These are phyloP conservation scores for Andinoacara biseriatus DNA, from an alignment of 2,113 vertebrate species.

Conservation along the genomic window DNA sequence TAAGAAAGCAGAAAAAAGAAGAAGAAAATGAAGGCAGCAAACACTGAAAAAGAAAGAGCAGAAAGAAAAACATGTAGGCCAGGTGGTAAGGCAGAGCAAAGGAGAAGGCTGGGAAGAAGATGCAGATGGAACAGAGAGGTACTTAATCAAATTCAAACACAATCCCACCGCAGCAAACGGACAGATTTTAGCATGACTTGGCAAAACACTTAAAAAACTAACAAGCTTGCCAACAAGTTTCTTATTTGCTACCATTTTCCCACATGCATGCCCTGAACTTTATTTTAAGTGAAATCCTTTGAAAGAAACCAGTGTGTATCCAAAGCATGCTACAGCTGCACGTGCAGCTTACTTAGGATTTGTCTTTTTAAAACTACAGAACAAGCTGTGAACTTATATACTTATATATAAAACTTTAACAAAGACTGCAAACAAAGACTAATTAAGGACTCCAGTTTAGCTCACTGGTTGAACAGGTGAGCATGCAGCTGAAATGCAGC, in stretches of 20 bases:
- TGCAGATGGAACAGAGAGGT: neutral
- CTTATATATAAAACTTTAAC: neutral
- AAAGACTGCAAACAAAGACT: neutral
- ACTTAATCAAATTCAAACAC: neutral
- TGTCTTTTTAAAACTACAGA: too few species aligned
- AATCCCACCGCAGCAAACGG: neutral
- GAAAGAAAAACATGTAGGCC: too few species aligned
- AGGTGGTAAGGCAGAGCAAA: neutral
- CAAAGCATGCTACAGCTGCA: too few species aligned
- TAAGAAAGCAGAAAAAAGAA: too few species aligned
- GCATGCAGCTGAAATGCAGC: too few species aligned
- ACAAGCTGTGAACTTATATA: neutral
- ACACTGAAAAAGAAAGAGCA: accelerated
- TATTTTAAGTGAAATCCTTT: too few species aligned
- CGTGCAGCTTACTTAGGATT: too few species aligned
- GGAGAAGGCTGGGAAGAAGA: neutral
- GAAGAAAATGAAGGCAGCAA: neutral
- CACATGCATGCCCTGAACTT: neutral
- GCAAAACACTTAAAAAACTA: neutral
- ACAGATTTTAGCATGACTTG: neutral
- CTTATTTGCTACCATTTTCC: neutral
- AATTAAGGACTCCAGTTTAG: too few species aligned
- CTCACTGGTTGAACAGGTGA: too few species aligned
- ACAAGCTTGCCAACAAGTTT: neutral
- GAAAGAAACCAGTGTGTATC: neutral